Conservation (phyloP, 2,888 invertebrate genomes). For the Xanthia icteritia region DNA sequence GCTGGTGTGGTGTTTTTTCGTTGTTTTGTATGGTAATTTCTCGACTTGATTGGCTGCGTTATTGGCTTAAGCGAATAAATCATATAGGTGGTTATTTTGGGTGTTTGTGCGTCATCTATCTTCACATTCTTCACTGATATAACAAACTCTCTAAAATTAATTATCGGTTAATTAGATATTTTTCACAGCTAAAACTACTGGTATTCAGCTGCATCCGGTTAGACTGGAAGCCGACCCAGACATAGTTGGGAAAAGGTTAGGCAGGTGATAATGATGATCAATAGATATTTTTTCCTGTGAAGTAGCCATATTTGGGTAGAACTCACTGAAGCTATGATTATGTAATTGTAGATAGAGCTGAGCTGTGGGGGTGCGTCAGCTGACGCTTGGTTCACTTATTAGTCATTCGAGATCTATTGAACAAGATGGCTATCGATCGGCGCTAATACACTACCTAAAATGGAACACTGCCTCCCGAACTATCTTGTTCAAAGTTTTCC, state of each 20-base stretch:
- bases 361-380: neutral
- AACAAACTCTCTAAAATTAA: neutral
- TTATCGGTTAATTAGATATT: neutral
- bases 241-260: neutral
- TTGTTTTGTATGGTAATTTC: neutral
- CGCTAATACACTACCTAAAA: no score
- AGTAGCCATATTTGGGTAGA: neutral
- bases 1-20: neutral
- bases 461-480: no score
- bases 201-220: neutral
- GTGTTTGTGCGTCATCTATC: neutral
- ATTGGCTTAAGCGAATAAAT: neutral
- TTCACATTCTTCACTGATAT: neutral
- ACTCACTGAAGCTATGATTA: neutral
- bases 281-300: neutral
- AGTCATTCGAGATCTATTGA: no score
- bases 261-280: neutral
- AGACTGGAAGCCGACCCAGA: neutral
- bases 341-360: neutral
- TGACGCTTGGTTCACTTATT: no score
- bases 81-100: neutral
- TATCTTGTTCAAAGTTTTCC: neutral
- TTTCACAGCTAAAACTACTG: neutral
- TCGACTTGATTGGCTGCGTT: neutral
- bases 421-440: no score